phyloP scores from a whole-genome alignment of 2,797 vertebrate species.

The Pantherophis vulpinus region DNA sequence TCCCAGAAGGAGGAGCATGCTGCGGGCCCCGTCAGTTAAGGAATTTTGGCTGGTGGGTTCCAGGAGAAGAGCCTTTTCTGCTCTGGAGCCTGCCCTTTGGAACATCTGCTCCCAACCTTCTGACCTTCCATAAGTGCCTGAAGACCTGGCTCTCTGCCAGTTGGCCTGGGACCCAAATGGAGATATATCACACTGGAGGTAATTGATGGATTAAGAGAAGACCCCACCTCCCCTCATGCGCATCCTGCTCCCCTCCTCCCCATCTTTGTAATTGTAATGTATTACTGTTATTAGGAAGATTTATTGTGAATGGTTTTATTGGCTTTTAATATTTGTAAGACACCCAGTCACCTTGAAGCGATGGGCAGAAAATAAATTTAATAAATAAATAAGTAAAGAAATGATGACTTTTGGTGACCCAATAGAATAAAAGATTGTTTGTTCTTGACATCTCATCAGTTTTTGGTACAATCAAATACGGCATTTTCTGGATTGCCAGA shows the following conservation, averaged over 20 bases:
- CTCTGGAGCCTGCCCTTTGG: background rate
- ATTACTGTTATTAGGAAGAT: background rate
- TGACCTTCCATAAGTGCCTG: background rate
- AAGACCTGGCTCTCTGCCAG: background rate
- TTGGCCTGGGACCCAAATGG: background rate
- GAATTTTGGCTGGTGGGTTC: too few relatives aligned
- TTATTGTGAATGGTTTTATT: background rate
- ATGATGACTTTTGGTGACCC: background rate
- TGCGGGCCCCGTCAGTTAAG: too few relatives aligned
- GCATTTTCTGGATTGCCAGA: background rate
- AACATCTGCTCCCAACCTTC: background rate
- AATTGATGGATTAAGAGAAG: background rate
- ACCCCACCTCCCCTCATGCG: background rate
- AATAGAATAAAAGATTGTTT: background rate
- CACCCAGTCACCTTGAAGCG: background rate
- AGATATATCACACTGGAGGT: background rate
- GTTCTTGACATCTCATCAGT: background rate
- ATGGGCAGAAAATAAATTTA: background rate
- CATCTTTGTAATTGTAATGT: background rate
- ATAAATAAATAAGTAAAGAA: background rate
- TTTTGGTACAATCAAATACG: background rate
- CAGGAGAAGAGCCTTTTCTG: background rate
- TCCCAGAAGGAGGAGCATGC: background rate
- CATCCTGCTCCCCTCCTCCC: background rate
- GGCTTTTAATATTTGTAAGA: background rate